phyloP scores from a whole-genome alignment of 2,797 vertebrate genomes.

The Danio albolineatus region DNA sequence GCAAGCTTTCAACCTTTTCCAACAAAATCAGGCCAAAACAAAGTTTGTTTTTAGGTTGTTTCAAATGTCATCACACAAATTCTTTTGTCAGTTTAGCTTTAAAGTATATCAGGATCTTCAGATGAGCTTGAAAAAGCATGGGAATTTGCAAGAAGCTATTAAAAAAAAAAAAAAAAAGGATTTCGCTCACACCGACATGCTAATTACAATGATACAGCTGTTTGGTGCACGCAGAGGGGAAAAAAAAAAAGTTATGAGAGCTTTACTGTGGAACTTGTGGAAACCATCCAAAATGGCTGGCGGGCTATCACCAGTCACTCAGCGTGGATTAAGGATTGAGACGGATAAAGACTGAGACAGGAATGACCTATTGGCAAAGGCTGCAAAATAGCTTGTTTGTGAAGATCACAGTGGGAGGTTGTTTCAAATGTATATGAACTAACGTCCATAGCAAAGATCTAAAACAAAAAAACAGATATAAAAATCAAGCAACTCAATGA shows the following conservation, averaged over 20 bases:
- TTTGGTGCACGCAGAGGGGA: conserved; percentile 7
- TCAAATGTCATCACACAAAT: no score
- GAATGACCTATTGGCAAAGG: conserved; percentile 17
- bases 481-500: neutral
- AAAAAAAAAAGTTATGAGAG: neutral
- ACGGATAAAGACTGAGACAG: conserved; percentile 15
- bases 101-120: neutral
- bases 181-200: conserved; percentile 36
- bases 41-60: no score
- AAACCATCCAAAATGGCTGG: conserved; percentile 6
- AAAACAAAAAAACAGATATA: neutral
- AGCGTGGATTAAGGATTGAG: conserved; percentile 13
- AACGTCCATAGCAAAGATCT: neutral
- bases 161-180: conserved; percentile 6
- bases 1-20: no score
- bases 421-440: neutral
- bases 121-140: conserved; percentile 15
- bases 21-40: no score
- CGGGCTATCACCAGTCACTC: neutral
- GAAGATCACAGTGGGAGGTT: conserved; percentile 15
- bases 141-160: conserved; percentile 3
- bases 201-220: conserved; percentile 46
- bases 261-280: conserved; percentile 7
- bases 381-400: conserved; percentile 22
- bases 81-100: no score